Evolutionary conservation across 1,140 invertebrate genomes (phyloP), one percentile per base, ranked within the genome.

Genomic region (Drosophila repleta): DNA sequence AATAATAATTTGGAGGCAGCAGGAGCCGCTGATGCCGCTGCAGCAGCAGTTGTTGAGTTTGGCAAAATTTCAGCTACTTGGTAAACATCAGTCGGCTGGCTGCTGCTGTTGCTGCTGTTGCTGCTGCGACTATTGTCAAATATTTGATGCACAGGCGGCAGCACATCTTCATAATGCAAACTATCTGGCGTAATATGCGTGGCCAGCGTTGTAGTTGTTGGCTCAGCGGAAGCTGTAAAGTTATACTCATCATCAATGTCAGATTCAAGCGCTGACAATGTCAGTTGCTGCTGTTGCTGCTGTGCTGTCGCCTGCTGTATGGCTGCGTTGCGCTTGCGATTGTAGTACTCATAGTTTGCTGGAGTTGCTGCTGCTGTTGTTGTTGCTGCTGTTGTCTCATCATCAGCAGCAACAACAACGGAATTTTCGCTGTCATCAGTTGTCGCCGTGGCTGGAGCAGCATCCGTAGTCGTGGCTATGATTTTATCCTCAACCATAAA

Each of bases 401-500:
- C 39, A 17, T 41, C 35, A 58, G 21, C 13, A 56, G 18, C 41
- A 62, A 55, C 39, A 69, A 37, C 51, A 55, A 29, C 52, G 37
- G 37, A 45, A 41, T 64, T 56, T 53, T 83, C 79, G 72, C 71
- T 72, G 78, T 82, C 81, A 74, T 85, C 81, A 81, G 83, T 76
- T 88, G 83, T 82, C 62, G 83, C 48, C 71, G 68, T 64, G 37
- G 32, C 11, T 55, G 53, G 20, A 41, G 24, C 24, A 13, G 39
- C 32, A 46, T 43, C 39, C 51, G 55, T 43, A 41, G 79, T 58
- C 66, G 67, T 68, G 69, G 69, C 83, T 88, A 88, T 88, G 76
- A 89, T 76, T 91, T 94, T 93, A 72, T 92, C 94, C 92, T 94
- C 93, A 55, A 94, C 93, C 71, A 93, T 91, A 92, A 94, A 94